Percentiles rank a stretch among this genome's conserved stretches.
These are phyloP conservation scores for Lampropteryx suffumata DNA, from an alignment of 2,888 invertebrate species.

Conservation along the genomic window DNA sequence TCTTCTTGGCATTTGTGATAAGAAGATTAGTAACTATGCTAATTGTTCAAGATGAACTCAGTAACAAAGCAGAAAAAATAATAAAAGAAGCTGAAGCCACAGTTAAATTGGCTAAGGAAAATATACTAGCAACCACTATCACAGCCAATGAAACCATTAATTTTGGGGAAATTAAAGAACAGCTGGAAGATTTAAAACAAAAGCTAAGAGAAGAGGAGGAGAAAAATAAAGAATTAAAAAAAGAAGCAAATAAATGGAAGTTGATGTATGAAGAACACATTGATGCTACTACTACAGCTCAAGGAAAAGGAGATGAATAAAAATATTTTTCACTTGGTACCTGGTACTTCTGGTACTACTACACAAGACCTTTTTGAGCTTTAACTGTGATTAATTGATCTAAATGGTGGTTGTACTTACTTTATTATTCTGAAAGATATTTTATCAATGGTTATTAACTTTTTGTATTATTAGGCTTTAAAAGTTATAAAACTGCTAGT, in stretches of 20 bases:
- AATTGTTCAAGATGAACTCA: slow-evolving; percentile 84
- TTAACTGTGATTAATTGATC: no score
- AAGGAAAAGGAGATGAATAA: slow-evolving; percentile 18
- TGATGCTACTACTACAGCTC: not conserved
- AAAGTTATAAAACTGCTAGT: no score
- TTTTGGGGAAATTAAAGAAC: slow-evolving; percentile 43
- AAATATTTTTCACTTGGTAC: no score
- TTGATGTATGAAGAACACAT: slow-evolving; percentile 11
- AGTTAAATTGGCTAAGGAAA: slow-evolving; percentile 63
- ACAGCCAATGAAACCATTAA: slow-evolving; percentile 41
- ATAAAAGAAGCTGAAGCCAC: slow-evolving; percentile 87
- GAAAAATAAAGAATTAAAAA: slow-evolving; percentile 47
- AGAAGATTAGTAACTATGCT: slow-evolving; percentile 85
- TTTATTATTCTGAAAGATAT: no score
- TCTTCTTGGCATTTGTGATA: slow-evolving; percentile 87
- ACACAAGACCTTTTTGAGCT: no score
- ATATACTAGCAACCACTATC: slow-evolving; percentile 49
- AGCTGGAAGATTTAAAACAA: slow-evolving; percentile 45
- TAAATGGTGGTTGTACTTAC: no score
- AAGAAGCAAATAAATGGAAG: slow-evolving; percentile 56
- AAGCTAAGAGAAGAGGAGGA: slow-evolving; percentile 49
- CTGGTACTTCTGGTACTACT: no score
- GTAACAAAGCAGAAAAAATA: slow-evolving; percentile 85
- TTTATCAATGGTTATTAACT: no score
- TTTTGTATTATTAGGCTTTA: no score